A percentile compares a stretch with the other conserved stretches of the same genome.
Conservation (phyloP, 53 echinoderm and acorn worm species). For the Zoroaster sp. region DNA sequence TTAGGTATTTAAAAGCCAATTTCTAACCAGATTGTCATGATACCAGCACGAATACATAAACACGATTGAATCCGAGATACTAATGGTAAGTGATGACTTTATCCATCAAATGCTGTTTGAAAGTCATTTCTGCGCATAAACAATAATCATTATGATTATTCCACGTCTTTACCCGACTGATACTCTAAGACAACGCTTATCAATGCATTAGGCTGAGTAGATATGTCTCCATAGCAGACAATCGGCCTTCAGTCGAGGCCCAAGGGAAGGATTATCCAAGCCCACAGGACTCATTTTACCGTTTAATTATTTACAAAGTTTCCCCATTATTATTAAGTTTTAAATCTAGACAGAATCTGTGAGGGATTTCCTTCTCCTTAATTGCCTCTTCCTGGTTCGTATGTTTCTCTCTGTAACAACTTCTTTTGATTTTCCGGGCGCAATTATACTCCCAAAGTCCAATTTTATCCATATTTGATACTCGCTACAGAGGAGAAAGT, state of each 20-base stretch:
- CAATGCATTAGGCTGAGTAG: neutral
- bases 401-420: neutral
- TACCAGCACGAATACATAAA: neutral
- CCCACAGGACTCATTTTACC: neutral
- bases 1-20: neutral
- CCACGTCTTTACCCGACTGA: neutral
- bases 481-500: neutral
- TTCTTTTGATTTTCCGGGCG: neutral
- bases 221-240: neutral
- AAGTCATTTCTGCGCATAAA: neutral
- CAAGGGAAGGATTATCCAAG: conserved; percentile 21
- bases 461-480: conserved; percentile 20
- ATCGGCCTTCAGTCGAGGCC: neutral
- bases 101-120: neutral
- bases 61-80: neutral
- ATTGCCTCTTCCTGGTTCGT: neutral
- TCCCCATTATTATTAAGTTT: conserved; percentile 10
- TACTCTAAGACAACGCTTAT: neutral
- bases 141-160: neutral
- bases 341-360: neutral
- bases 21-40: neutral
- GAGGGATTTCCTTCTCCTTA: neutral
- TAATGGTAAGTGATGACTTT: neutral
- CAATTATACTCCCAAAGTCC: conserved; percentile 2
- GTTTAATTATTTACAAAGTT: conserved; percentile 33